Evolutionary conservation across 2,797 vertebrate species (phyloP).

Genomic region (Sebastes hubbsi): DNA sequence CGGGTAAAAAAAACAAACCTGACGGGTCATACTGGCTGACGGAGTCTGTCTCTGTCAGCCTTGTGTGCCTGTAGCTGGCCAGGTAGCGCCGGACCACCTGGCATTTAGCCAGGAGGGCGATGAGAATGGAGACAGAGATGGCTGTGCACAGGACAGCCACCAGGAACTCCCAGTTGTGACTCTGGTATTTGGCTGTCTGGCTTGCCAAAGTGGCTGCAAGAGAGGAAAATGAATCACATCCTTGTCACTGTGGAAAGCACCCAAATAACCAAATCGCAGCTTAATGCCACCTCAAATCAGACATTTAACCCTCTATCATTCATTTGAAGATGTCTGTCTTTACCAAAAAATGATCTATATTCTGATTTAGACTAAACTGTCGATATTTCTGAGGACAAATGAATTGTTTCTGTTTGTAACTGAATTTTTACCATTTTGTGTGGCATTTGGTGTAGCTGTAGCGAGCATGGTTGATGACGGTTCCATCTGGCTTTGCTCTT

Average conservation of each 20-base stretch:
- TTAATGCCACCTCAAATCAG: not conserved
- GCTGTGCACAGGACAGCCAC: constrained; percentile 85
- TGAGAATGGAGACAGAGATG: constrained; percentile 84
- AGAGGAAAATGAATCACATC: constrained; percentile 6
- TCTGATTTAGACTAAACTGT: not conserved
- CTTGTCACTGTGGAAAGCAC: constrained; percentile 3
- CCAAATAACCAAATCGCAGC: not conserved
- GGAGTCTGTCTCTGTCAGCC: constrained; percentile 80
- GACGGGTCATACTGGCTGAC: constrained; percentile 73
- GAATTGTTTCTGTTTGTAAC: not conserved
- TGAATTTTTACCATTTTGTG: constrained; percentile 64
- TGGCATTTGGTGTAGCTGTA: not conserved
- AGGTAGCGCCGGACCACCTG: constrained; percentile 87
- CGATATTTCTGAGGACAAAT: not conserved
- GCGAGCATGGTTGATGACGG: not conserved
- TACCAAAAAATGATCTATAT: not conserved
- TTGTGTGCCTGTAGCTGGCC: constrained; percentile 91
- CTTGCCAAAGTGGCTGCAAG: constrained; percentile 68
- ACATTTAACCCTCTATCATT: not conserved
- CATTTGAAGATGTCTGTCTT: not conserved
- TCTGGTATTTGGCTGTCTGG: not conserved
- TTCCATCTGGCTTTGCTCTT: constrained; percentile 59
- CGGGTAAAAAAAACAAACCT: constrained; percentile 45
- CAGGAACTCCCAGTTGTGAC: constrained; percentile 86
- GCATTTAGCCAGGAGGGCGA: constrained; percentile 88